phyloP scores from a whole-genome alignment of 2,888 invertebrate genomes.

The Plusia festucae region DNA sequence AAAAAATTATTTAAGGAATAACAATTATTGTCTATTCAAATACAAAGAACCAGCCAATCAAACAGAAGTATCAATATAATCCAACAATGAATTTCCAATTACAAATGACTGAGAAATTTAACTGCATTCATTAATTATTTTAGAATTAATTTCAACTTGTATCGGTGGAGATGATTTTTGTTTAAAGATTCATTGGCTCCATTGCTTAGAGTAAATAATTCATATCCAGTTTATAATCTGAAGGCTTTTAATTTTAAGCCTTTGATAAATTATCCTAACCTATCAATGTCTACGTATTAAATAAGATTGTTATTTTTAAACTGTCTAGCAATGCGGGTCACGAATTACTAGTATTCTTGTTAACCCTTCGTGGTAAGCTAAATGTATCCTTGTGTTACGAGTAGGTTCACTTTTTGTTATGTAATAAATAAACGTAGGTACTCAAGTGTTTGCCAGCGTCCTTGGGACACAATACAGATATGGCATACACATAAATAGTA shows the following conservation, averaged over 20 bases:
- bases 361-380: no score
- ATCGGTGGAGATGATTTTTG: conserved; percentile 14
- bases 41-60: not conserved
- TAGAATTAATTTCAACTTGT: conserved; percentile 15
- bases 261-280: no score
- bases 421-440: no score
- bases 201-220: not conserved
- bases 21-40: not conserved
- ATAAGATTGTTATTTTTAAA: no score
- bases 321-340: no score
- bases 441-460: no score
- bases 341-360: no score
- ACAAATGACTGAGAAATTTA: conserved; percentile 28
- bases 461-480: no score
- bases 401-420: no score
- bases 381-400: no score
- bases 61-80: conserved; percentile 2
- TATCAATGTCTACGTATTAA: no score
- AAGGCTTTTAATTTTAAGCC: no score
- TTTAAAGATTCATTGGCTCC: not conserved
- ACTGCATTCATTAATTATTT: conserved; percentile 29
- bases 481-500: conserved; percentile 7
- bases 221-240: not conserved
- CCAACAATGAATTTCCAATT: conserved; percentile 12
- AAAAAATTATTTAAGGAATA: not conserved